phyloP scores from a whole-genome alignment of 2,113 vertebrate species.

The Sander lucioperca region DNA sequence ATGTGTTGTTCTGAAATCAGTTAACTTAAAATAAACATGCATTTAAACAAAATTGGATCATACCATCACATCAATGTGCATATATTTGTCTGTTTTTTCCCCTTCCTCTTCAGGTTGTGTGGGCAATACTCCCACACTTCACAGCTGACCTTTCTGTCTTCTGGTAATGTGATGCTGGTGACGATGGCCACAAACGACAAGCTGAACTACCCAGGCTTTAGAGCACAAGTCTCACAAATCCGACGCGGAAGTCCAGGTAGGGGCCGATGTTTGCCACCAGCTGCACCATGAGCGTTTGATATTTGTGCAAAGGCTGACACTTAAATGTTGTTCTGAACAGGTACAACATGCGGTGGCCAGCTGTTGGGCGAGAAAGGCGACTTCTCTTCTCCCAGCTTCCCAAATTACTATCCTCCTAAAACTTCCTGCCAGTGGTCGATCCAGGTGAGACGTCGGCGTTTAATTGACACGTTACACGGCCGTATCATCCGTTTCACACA shows the following conservation, averaged over 20 bases:
- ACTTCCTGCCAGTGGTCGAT: conserved; percentile 89
- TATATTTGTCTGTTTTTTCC: background rate
- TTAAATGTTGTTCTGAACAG: conserved; percentile 16
- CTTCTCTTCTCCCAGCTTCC: conserved; percentile 90
- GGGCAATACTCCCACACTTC: conserved; percentile 88
- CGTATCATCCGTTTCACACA: background rate
- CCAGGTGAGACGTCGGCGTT: conserved; percentile 80
- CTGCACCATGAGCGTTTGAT: background rate
- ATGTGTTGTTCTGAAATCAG: no score
- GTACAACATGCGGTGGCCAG: conserved; percentile 81
- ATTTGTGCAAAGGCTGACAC: background rate
- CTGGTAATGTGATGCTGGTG: conserved; percentile 93
- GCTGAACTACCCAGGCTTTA: conserved; percentile 89
- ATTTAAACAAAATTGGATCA: background rate
- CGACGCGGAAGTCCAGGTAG: conserved; percentile 67
- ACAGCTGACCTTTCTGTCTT: conserved; percentile 91
- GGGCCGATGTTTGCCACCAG: background rate
- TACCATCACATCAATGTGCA: background rate
- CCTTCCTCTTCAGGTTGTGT: conserved; percentile 86
- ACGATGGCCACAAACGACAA: conserved; percentile 86
- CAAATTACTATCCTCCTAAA: conserved; percentile 90
- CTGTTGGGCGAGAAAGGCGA: conserved; percentile 78
- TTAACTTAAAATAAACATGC: background rate
- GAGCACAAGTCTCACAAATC: conserved; percentile 89
- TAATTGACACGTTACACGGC: background rate